Percentiles rank a stretch among this genome's conserved stretches.
Evolutionary conservation across 2,113 vertebrate species (phyloP).

Genomic region (Chloropsis cyanopogon): DNA sequence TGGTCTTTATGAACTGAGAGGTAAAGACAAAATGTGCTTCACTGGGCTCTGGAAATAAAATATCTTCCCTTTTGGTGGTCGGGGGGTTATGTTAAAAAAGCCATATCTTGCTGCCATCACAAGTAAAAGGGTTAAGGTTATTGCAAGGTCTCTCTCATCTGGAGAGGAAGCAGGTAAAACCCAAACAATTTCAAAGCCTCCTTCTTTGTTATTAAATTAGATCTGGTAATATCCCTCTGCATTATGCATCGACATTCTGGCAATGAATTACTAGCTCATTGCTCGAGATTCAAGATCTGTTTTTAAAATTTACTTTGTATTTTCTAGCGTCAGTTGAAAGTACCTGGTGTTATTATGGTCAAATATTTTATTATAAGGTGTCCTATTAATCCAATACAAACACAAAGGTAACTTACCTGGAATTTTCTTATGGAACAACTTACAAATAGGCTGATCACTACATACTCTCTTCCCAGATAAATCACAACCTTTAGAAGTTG

Average conservation of each 20-base stretch:
- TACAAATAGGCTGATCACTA: background rate
- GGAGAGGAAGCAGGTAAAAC: background rate
- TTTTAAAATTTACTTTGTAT: background rate
- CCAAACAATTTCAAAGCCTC: background rate
- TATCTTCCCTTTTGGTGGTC: background rate
- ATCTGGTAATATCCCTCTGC: background rate
- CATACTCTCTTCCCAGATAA: background rate
- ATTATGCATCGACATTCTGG: background rate
- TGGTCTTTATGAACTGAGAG: background rate
- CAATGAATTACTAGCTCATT: background rate
- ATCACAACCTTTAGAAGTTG: background rate
- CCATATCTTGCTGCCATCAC: background rate
- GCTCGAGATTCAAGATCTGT: background rate
- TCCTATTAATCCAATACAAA: background rate
- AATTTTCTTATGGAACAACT: background rate
- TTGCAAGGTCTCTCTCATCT: background rate
- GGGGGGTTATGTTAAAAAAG: background rate
- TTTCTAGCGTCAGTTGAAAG: background rate
- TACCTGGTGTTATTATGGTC: background rate
- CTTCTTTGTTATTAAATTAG: slow-evolving; percentile 5
- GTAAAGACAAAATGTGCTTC: background rate
- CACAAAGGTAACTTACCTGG: background rate
- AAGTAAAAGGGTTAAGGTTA: background rate
- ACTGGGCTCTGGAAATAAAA: background rate
- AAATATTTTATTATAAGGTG: background rate